Conservation (phyloP, 1,140 invertebrate genomes). For the Steinernema khuongi region DNA sequence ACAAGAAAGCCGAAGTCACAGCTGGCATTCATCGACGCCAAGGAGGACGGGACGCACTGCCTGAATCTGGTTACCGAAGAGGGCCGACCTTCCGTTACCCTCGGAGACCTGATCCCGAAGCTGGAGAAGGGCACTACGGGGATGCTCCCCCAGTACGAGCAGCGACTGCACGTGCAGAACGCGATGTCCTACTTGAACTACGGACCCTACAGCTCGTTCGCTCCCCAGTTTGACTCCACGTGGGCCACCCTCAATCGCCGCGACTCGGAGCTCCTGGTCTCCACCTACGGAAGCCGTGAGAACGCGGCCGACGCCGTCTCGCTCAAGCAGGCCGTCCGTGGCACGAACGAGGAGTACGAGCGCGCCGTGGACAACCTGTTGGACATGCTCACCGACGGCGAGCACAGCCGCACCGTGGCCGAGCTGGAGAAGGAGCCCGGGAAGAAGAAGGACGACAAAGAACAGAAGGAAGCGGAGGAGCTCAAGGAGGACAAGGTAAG, state of each 20-base stretch:
- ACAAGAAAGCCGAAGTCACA: background rate
- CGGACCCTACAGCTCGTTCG: slow-evolving; percentile 87
- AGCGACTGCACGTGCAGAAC: background rate
- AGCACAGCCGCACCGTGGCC: slow-evolving; percentile 72
- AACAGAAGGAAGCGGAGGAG: slow-evolving; percentile 26
- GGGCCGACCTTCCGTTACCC: background rate
- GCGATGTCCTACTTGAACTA: slow-evolving; percentile 68
- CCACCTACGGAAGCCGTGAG: slow-evolving; percentile 83
- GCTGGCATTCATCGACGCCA: background rate
- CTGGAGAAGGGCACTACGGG: background rate
- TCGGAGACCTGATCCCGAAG: background rate
- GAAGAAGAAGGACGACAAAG: slow-evolving; percentile 18
- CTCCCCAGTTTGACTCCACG: slow-evolving; percentile 86
- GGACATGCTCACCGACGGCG: slow-evolving; percentile 75
- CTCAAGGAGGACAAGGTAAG: slow-evolving; percentile 18
- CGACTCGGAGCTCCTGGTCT: slow-evolving; percentile 81
- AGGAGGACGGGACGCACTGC: background rate
- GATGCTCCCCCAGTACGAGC: background rate
- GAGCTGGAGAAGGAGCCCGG: background rate
- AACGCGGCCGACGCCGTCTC: slow-evolving; percentile 74
- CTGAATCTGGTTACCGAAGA: background rate
- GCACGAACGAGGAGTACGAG: slow-evolving; percentile 14
- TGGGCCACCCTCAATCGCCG: slow-evolving; percentile 86
- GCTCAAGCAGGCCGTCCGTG: slow-evolving; percentile 5
- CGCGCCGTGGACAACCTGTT: slow-evolving; percentile 71